Evolutionary conservation across 2,113 vertebrate species (phyloP).

Genomic region (Gambusia holbrooki): DNA sequence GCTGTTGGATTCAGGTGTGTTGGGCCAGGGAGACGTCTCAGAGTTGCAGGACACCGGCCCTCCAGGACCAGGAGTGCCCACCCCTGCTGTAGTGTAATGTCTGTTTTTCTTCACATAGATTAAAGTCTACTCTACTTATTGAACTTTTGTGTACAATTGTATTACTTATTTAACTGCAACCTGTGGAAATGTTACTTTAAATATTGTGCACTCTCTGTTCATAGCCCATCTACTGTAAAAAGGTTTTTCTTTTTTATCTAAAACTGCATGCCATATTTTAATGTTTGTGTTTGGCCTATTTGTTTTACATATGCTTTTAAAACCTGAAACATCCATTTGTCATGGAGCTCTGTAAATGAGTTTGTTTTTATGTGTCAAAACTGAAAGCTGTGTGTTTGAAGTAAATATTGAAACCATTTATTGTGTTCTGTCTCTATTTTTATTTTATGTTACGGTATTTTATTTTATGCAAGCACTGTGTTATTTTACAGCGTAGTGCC

Average conservation of each 20-base stretch:
- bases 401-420: conserved; percentile 27
- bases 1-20: too few relatives aligned
- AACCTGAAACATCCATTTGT: background rate
- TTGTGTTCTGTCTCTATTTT: background rate
- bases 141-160: background rate
- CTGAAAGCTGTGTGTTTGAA: conserved; percentile 11
- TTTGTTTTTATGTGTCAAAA: background rate
- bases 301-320: conserved; percentile 24
- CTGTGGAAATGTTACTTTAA: background rate
- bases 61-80: too few relatives aligned
- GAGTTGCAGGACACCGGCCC: too few relatives aligned
- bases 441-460: too few relatives aligned
- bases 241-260: background rate
- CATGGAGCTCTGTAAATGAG: background rate
- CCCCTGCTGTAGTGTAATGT: background rate
- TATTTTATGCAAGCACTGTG: background rate
- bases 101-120: background rate
- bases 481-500: background rate
- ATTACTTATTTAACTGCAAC: background rate
- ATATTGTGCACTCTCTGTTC: background rate
- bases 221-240: background rate
- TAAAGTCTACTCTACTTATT: background rate
- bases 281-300: background rate
- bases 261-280: background rate
- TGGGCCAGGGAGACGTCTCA: too few relatives aligned